Percentiles rank a stretch among this genome's conserved stretches.
Conservation (phyloP, 2,797 vertebrate species). For the Setipinna tenuifilis region DNA sequence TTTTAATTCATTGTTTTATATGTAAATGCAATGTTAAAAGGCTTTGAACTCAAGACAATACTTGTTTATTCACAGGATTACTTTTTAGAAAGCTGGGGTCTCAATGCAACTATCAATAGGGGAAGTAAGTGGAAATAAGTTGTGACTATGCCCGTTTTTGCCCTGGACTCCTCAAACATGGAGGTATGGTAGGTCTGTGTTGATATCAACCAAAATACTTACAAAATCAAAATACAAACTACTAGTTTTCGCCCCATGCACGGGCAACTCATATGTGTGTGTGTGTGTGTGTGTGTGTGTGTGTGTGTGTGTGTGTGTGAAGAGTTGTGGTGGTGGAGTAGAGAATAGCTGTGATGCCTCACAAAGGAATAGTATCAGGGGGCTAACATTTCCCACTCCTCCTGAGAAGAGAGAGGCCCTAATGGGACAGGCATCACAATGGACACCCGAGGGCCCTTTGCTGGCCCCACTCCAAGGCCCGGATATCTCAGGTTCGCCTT, state of each 20-base stretch:
- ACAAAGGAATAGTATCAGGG: slow-evolving; percentile 54
- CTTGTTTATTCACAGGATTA: too few relatives aligned
- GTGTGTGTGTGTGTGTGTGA: not conserved
- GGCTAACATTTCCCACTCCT: slow-evolving; percentile 64
- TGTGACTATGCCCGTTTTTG: too few relatives aligned
- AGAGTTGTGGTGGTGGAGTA: not conserved
- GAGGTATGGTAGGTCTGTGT: not conserved
- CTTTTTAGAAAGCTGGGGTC: too few relatives aligned
- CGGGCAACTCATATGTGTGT: not conserved
- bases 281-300: not conserved
- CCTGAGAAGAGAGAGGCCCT: slow-evolving; percentile 52
- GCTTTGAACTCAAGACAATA: too few relatives aligned
- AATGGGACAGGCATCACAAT: slow-evolving; percentile 57
- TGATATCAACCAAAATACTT: not conserved
- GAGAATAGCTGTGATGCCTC: slow-evolving; percentile 12
- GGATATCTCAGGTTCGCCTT: slow-evolving; percentile 69
- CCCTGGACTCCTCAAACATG: too few relatives aligned
- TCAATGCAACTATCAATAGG: too few relatives aligned
- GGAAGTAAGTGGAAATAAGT: too few relatives aligned
- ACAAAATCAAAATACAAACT: too few relatives aligned
- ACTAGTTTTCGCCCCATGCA: not conserved
- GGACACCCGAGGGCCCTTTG: slow-evolving; percentile 66
- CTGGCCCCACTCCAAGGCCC: slow-evolving; percentile 70
- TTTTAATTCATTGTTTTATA: too few relatives aligned
- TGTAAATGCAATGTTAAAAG: too few relatives aligned